Percentiles rank a stretch among this genome's conserved stretches.
Conservation (phyloP, 2,113 vertebrate genomes). For the Tupaia chinensis region DNA sequence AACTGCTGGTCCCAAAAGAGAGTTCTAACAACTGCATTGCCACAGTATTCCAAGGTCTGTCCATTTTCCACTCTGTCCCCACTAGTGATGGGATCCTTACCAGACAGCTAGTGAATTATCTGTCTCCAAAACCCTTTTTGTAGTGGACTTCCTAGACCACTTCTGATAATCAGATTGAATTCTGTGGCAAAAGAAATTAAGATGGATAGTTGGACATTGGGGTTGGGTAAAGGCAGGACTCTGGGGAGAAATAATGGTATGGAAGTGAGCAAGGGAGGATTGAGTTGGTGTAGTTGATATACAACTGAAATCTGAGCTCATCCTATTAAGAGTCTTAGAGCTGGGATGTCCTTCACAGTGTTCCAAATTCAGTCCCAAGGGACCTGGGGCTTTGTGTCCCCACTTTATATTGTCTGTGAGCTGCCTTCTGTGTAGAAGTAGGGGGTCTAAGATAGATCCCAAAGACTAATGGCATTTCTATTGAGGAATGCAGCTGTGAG, state of each 20-base stretch:
- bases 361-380: background rate
- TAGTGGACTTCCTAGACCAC: background rate
- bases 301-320: background rate
- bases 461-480: background rate
- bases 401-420: background rate
- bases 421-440: background rate
- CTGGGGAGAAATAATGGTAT: background rate
- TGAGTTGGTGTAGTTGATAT: background rate
- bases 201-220: background rate
- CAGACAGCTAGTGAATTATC: background rate
- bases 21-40: background rate
- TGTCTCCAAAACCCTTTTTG: background rate
- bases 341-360: background rate
- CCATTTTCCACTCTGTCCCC: background rate
- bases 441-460: background rate
- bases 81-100: background rate
- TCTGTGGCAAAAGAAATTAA: background rate
- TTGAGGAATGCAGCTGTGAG: background rate
- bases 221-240: rapidly evolving
- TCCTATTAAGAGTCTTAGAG: background rate
- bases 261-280: background rate
- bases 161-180: background rate
- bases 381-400: background rate
- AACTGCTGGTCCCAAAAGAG: background rate
- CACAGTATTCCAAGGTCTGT: background rate